phyloP scores from a whole-genome alignment of 2,113 vertebrate species.

The Mustelus asterias region DNA sequence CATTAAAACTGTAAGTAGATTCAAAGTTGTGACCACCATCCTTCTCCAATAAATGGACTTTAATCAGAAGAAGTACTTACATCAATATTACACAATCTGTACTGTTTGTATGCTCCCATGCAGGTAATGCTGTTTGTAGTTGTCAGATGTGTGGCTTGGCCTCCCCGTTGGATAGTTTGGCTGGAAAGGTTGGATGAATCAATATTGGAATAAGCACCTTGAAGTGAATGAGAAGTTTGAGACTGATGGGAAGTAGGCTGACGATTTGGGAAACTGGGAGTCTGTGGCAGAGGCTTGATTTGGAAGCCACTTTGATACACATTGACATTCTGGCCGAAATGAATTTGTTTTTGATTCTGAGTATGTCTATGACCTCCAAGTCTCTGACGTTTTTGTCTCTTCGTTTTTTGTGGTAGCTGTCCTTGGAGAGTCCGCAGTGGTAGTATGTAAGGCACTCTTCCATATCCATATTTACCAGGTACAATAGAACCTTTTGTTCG shows the following conservation, averaged over 20 bases:
- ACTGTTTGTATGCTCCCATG: constrained; percentile 60
- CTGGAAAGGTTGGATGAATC: constrained; percentile 43
- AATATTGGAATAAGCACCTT: constrained; percentile 46
- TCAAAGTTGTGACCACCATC: not conserved
- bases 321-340: constrained; percentile 42
- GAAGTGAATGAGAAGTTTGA: constrained; percentile 47
- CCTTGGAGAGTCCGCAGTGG: constrained; percentile 65
- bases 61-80: constrained; percentile 57
- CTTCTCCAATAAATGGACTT: not conserved
- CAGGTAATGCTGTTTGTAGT: constrained; percentile 57
- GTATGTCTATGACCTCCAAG: constrained; percentile 43
- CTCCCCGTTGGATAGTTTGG: constrained; percentile 41
- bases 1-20: not conserved
- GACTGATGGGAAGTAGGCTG: constrained; percentile 50
- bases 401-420: constrained; percentile 48
- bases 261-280: constrained; percentile 61
- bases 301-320: constrained; percentile 48
- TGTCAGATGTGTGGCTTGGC: constrained; percentile 51
- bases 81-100: constrained; percentile 76
- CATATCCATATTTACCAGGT: constrained; percentile 84
- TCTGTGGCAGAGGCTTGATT: constrained; percentile 48
- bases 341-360: not conserved
- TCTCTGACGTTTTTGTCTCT: constrained; percentile 57
- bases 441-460: constrained; percentile 70
- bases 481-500: constrained; percentile 57